Conservation (phyloP, 2,797 vertebrate genomes). For the Micrastur ruficollis region DNA sequence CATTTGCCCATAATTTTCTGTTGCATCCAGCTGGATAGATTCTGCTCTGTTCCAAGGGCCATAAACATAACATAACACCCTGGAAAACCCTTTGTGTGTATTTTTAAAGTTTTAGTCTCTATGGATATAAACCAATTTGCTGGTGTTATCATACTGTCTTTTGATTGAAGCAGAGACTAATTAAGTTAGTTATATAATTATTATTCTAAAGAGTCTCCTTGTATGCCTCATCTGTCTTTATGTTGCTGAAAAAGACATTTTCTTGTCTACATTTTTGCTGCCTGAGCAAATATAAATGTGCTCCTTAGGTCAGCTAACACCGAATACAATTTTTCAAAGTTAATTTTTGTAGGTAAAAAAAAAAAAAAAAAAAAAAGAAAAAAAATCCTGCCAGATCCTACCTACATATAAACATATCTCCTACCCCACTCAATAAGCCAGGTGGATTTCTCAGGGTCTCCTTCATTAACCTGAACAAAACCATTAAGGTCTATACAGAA, state of each 20-base stretch:
- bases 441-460: not conserved
- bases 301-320: constrained; percentile 14
- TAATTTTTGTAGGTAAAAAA: not conserved
- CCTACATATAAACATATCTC: not conserved
- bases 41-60: not conserved
- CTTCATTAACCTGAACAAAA: not conserved
- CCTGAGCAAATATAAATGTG: constrained; percentile 43
- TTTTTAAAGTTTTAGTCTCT: not conserved
- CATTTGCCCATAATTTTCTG: not conserved
- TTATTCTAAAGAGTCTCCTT: constrained; percentile 1
- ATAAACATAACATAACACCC: not conserved
- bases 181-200: constrained; percentile 29
- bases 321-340: constrained; percentile 7
- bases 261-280: constrained; percentile 26
- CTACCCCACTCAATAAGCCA: not conserved
- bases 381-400: not conserved
- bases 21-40: not conserved
- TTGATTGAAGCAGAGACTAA: not conserved
- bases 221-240: constrained; percentile 48
- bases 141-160: not conserved
- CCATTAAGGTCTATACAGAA: not conserved
- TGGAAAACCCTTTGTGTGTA: not conserved
- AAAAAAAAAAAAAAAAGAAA: not conserved
- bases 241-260: constrained; percentile 38
- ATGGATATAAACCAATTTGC: not conserved